Percentiles rank a stretch among this genome's conserved stretches.
Conservation (phyloP, 2,888 invertebrate species). For the Clistopyga incitator region DNA sequence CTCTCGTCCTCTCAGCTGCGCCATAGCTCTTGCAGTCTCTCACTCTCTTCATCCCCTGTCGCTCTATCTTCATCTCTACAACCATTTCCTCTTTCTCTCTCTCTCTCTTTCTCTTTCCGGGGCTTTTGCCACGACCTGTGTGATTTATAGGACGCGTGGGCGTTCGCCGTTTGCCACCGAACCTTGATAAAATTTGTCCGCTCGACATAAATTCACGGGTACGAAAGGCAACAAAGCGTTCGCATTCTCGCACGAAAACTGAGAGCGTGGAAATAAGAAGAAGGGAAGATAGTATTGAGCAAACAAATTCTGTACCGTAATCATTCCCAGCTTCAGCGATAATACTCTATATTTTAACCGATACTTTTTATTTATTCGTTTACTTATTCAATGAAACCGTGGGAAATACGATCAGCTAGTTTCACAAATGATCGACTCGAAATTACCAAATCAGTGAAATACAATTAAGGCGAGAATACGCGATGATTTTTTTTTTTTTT, state of each 20-base stretch:
- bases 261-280: slow-evolving; percentile 5
- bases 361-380: not conserved
- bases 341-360: not conserved
- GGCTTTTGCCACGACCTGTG: slow-evolving; percentile 66
- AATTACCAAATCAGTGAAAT: slow-evolving; percentile 16
- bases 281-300: slow-evolving; percentile 8
- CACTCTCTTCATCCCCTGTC: slow-evolving; percentile 21
- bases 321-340: not conserved
- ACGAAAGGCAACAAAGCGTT: slow-evolving; percentile 73
- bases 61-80: slow-evolving; percentile 30
- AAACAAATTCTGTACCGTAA: not conserved
- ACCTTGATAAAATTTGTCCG: slow-evolving; percentile 84
- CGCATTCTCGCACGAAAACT: slow-evolving; percentile 36
- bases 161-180: slow-evolving; percentile 83
- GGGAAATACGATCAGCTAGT: slow-evolving; percentile 65
- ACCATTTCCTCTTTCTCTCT: slow-evolving; percentile 22
- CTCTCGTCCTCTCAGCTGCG: slow-evolving; percentile 15
- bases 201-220: slow-evolving; percentile 83
- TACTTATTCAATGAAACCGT: slow-evolving; percentile 57
- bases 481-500: slow-evolving; percentile 29
- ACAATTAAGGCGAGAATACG: slow-evolving; percentile 22
- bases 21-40: slow-evolving; percentile 12
- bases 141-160: slow-evolving; percentile 83
- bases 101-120: slow-evolving; percentile 4
- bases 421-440: slow-evolving; percentile 19